Conservation (phyloP, 2,888 invertebrate genomes). For the Caenorhabditis sp. region DNA sequence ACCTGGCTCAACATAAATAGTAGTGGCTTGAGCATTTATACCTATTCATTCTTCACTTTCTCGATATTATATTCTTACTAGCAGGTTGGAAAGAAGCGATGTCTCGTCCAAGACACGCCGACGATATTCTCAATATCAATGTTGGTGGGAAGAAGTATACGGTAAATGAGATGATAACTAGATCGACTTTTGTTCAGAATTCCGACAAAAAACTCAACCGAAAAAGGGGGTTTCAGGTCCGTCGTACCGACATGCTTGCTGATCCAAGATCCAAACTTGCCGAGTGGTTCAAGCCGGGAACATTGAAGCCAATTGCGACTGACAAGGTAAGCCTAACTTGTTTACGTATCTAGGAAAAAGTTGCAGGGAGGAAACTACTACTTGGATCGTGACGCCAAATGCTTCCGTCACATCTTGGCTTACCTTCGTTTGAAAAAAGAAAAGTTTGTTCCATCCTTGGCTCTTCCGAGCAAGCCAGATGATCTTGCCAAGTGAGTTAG, state of each 20-base stretch:
- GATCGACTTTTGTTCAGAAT: not conserved
- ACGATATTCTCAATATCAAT: conserved; percentile 83
- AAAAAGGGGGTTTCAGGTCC: conserved; percentile 66
- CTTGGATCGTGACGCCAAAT: conserved; percentile 97
- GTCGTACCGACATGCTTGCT: conserved; percentile 80
- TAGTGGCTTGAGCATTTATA: not conserved
- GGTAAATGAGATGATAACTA: conserved; percentile 59
- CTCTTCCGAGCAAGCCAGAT: conserved; percentile 83
- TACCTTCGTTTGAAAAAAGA: conserved; percentile 93
- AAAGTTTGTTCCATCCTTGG: conserved; percentile 79
- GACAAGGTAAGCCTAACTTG: conserved; percentile 71
- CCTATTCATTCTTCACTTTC: not conserved
- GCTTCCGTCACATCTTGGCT: conserved; percentile 97
- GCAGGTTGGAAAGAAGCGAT: conserved; percentile 51
- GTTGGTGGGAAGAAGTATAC: conserved; percentile 83
- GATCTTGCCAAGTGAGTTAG: conserved; percentile 80
- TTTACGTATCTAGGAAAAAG: too few relatives aligned
- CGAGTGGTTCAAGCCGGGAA: conserved; percentile 81
- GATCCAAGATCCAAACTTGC: conserved; percentile 82
- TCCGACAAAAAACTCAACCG: not conserved
- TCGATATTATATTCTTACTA: not conserved
- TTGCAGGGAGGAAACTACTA: conserved; percentile 88
- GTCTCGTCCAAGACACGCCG: conserved; percentile 78
- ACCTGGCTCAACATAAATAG: conserved; percentile 40
- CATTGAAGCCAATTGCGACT: conserved; percentile 78